Conservation (phyloP, 2,888 invertebrate species). For the Troglohyphantes excavatus region DNA sequence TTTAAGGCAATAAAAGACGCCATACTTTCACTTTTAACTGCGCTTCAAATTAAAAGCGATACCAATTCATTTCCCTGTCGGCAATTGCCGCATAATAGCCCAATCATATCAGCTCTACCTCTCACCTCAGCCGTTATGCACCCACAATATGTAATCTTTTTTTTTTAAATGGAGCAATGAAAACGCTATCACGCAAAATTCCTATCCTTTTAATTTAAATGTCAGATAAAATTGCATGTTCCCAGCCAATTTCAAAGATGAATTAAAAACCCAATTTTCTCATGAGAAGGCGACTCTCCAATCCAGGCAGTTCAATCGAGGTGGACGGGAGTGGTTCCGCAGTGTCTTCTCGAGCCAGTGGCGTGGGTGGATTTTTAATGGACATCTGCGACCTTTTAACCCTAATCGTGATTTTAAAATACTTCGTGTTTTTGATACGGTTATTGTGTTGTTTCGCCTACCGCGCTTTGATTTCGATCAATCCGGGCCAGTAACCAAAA, state of each 20-base stretch:
- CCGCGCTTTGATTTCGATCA: conserved; percentile 25
- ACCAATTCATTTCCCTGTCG: neutral
- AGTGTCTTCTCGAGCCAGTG: neutral
- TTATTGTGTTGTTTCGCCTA: conserved; percentile 25
- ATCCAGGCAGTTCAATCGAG: neutral
- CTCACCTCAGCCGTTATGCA: neutral
- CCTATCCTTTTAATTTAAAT: neutral
- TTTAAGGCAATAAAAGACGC: too few species aligned
- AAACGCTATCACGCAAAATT: neutral
- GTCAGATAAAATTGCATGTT: neutral
- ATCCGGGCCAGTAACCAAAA: too few species aligned
- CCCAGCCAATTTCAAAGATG: neutral
- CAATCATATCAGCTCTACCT: neutral
- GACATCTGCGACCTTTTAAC: conserved; percentile 12
- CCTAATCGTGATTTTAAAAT: conserved; percentile 36
- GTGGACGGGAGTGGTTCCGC: conserved; percentile 9
- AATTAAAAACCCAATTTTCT: neutral
- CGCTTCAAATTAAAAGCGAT: neutral
- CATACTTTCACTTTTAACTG: too few species aligned
- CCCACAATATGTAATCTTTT: neutral
- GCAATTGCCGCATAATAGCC: neutral
- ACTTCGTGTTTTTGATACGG: conserved; percentile 22
- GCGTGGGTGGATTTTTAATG: conserved; percentile 43
- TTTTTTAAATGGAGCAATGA: neutral
- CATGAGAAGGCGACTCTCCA: neutral